Evolutionary conservation across 2,888 invertebrate genomes (phyloP).

Genomic region (Eristalis tenax): DNA sequence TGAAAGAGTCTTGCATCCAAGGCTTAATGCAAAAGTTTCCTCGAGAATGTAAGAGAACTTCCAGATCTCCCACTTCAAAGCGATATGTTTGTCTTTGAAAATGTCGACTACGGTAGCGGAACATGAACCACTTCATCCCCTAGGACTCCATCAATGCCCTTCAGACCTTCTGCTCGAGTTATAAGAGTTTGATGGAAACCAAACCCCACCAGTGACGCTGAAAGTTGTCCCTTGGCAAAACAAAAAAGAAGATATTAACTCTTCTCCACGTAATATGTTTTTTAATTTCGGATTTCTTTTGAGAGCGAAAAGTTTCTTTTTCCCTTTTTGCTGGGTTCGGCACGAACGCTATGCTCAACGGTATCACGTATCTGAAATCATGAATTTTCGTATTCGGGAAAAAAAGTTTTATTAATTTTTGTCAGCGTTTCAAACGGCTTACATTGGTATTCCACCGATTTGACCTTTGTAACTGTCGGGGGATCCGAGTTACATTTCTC

Average conservation of each 20-base stretch:
- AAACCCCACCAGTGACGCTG: not conserved
- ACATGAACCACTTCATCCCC: not conserved
- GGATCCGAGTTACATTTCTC: conserved; percentile 19
- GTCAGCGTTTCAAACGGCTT: conserved; percentile 14
- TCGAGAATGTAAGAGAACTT: too few species aligned
- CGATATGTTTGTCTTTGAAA: too few species aligned
- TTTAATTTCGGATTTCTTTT: conserved; percentile 11
- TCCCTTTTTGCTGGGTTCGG: not conserved
- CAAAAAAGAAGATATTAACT: conserved; percentile 8
- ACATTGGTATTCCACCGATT: conserved; percentile 30
- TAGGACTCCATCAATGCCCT: not conserved
- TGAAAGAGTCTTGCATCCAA: too few species aligned
- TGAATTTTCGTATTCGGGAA: not conserved
- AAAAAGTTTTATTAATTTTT: conserved; percentile 31
- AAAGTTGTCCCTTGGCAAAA: not conserved
- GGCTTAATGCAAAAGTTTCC: too few species aligned
- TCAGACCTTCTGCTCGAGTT: not conserved
- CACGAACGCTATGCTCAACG: not conserved
- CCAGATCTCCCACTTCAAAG: too few species aligned
- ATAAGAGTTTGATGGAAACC: not conserved
- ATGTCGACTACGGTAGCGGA: too few species aligned
- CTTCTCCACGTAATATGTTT: conserved; percentile 16
- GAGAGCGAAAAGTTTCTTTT: not conserved
- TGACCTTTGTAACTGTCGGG: conserved; percentile 24
- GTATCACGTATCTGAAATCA: conserved; percentile 35